These are phyloP conservation scores for Chrysina gloriosa DNA, from an alignment of 2,888 invertebrate species.

Conservation along the genomic window DNA sequence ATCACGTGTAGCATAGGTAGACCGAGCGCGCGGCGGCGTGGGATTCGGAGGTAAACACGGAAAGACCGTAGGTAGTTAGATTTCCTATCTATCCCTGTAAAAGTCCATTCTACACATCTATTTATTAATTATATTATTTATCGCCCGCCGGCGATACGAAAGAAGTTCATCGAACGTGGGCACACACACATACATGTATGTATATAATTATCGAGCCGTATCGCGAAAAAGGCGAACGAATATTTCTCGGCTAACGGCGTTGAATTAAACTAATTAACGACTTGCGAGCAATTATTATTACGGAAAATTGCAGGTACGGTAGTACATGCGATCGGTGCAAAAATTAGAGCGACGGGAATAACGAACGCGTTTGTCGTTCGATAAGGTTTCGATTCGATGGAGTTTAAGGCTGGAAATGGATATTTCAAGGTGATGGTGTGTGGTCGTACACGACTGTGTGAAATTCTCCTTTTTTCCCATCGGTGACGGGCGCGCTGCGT, in stretches of 20 bases:
- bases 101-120: background rate
- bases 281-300: too few species aligned
- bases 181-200: background rate
- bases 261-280: too few species aligned
- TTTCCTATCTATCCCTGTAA: background rate
- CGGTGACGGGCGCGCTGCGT: background rate
- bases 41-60: slow-evolving; percentile 21
- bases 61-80: slow-evolving; percentile 7
- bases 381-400: background rate
- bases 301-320: too few species aligned
- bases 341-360: too few species aligned
- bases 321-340: background rate
- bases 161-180: background rate
- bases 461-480: background rate
- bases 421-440: background rate
- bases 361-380: background rate
- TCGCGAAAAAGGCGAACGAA: too few species aligned
- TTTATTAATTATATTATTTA: background rate
- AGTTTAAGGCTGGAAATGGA: background rate
- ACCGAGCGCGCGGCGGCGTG: background rate
- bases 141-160: background rate
- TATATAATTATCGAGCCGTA: slow-evolving; percentile 11
- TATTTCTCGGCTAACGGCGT: background rate
- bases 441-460: background rate
- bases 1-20: background rate